phyloP scores from a whole-genome alignment of 2,888 invertebrate genomes.

The Mechanitis mazaeus region DNA sequence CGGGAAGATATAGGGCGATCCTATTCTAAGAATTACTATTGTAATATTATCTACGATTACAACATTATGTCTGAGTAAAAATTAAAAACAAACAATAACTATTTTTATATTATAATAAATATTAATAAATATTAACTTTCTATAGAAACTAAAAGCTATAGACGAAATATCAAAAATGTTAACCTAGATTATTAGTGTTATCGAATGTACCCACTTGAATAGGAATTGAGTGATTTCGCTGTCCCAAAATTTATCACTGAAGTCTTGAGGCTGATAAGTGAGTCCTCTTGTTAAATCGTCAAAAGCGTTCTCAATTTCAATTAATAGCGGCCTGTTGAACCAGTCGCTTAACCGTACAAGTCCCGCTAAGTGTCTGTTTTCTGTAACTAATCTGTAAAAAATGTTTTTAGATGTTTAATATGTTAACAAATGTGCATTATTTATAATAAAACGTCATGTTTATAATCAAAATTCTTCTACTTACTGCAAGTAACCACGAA shows the following conservation, averaged over 20 bases:
- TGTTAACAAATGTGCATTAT: neutral
- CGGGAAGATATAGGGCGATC: no score
- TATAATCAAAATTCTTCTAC: slow-evolving; percentile 36
- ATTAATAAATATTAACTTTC: no score
- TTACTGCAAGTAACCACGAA: slow-evolving; percentile 82
- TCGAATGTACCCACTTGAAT: slow-evolving; percentile 51
- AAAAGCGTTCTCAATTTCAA: slow-evolving; percentile 80
- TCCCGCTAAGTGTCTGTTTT: slow-evolving; percentile 71
- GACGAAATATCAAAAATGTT: no score
- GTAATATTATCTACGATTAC: no score
- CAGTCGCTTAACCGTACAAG: slow-evolving; percentile 82
- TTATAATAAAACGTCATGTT: neutral
- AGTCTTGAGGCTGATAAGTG: slow-evolving; percentile 84
- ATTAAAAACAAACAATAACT: no score
- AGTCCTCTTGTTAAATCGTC: slow-evolving; percentile 86
- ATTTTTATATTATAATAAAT: no score
- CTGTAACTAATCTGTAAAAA: slow-evolving; percentile 73
- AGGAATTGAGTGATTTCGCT: slow-evolving; percentile 79
- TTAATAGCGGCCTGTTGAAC: slow-evolving; percentile 80
- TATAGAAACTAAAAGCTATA: no score
- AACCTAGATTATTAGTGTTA: neutral
- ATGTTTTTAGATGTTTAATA: neutral
- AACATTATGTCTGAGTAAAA: no score
- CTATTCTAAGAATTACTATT: no score
- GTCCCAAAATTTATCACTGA: slow-evolving; percentile 86